A percentile compares a stretch with the other conserved stretches of the same genome.
Conservation (phyloP, 2,888 invertebrate species). For the Agrypnus murinus region DNA sequence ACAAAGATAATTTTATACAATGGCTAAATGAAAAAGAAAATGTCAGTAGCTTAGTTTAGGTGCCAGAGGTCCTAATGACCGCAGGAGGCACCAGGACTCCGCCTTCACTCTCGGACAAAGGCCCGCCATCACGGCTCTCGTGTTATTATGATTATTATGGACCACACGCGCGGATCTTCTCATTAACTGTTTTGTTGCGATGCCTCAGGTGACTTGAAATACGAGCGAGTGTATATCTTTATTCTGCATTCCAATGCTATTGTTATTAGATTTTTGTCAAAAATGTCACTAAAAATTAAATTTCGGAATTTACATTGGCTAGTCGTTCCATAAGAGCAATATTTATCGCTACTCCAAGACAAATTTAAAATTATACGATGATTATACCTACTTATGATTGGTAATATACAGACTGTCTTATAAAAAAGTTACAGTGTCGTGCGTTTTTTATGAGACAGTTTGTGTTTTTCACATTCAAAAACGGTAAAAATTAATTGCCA, state of each 20-base stretch:
- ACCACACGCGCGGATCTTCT: constrained; percentile 64
- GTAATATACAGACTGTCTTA: no score
- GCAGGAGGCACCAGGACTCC: constrained; percentile 58
- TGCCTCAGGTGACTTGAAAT: constrained; percentile 57
- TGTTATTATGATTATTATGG: constrained; percentile 67
- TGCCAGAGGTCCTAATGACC: constrained; percentile 58
- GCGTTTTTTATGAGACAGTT: no score
- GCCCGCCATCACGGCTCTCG: constrained; percentile 66
- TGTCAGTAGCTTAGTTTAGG: constrained; percentile 38
- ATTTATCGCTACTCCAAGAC: no score
- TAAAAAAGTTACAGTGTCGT: no score
- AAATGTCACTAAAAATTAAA: constrained; percentile 18
- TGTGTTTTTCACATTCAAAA: no score
- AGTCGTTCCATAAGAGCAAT: no score
- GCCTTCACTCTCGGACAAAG: constrained; percentile 61
- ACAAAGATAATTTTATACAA: constrained; percentile 12
- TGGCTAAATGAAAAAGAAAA: constrained; percentile 13
- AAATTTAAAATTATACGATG: no score
- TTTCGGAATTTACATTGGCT: no score
- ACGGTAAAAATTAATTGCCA: no score
- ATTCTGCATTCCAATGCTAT: constrained; percentile 49
- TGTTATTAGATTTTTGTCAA: constrained; percentile 22
- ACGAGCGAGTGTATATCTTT: constrained; percentile 53
- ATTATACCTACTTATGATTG: no score
- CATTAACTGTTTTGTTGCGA: constrained; percentile 63